These are phyloP conservation scores for Scaptomyza pallida DNA, from an alignment of 1,140 invertebrate genomes.

Conservation along the genomic window DNA sequence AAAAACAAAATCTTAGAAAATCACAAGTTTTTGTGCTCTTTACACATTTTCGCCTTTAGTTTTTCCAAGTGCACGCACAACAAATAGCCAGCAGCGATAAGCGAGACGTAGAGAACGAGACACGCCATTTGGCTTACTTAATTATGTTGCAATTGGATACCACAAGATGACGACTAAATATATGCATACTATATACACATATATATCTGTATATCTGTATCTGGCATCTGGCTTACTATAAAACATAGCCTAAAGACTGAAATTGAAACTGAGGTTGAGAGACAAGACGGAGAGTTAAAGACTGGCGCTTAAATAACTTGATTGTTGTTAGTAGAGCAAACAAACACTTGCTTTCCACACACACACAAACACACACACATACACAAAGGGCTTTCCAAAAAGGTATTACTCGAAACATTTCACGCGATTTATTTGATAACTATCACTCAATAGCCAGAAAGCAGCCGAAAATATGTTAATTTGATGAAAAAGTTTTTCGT, in stretches of 20 bases:
- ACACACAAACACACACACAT: too few relatives aligned
- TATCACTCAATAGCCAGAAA: conserved; percentile 15
- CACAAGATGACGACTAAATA: conserved; percentile 35
- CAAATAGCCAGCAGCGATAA: conserved; percentile 13
- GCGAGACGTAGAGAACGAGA: conserved; percentile 46
- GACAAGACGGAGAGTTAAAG: background rate
- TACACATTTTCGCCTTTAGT: background rate
- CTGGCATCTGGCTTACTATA: background rate
- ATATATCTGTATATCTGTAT: background rate
- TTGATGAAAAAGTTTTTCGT: conserved; percentile 68
- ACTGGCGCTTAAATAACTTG: conserved; percentile 50
- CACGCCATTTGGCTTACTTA: conserved; percentile 73
- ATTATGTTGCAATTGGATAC: conserved; percentile 80
- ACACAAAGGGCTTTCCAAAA: background rate
- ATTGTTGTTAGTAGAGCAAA: conserved; percentile 30
- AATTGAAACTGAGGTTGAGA: too few relatives aligned
- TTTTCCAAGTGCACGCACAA: background rate
- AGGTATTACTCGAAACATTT: conserved; percentile 8
- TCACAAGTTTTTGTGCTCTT: too few relatives aligned
- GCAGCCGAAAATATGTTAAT: conserved; percentile 73
- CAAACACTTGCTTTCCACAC: conserved; percentile 20
- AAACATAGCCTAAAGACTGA: background rate
- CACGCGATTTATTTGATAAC: conserved; percentile 29
- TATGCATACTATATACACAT: background rate
- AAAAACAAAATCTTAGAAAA: too few relatives aligned